Percentiles rank a stretch among this genome's conserved stretches.
Conservation (phyloP, 2,888 invertebrate genomes). For the Boloria euphrosyne region DNA sequence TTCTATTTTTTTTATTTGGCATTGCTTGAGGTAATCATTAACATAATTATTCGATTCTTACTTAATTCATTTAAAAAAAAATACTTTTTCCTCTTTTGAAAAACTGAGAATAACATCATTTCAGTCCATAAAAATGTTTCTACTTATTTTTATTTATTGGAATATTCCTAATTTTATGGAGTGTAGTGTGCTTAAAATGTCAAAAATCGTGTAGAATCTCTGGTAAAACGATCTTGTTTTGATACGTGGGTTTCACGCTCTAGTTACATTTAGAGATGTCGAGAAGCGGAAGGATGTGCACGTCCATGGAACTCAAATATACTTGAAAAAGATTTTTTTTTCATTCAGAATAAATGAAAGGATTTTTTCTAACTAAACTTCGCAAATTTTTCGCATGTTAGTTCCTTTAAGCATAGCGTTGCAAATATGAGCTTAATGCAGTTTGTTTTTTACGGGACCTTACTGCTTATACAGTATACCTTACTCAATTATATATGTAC, state of each 20-base stretch:
- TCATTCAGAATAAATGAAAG: not conserved
- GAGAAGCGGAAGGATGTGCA: constrained; percentile 13
- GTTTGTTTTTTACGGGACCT: too few species aligned
- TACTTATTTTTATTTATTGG: too few species aligned
- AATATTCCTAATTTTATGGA: not conserved
- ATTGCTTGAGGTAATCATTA: not conserved
- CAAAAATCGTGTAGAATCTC: constrained; percentile 10
- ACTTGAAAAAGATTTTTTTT: constrained; percentile 10
- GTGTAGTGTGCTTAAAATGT: not conserved
- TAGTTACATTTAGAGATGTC: constrained; percentile 17
- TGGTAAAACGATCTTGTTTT: constrained; percentile 22
- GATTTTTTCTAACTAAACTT: not conserved
- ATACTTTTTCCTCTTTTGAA: too few species aligned
- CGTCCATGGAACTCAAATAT: constrained; percentile 4
- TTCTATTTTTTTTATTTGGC: not conserved
- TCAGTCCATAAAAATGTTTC: too few species aligned
- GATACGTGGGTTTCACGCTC: constrained; percentile 27
- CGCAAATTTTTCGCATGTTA: too few species aligned
- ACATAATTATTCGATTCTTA: too few species aligned
- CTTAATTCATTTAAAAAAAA: too few species aligned
- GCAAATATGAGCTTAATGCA: too few species aligned
- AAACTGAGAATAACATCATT: too few species aligned
- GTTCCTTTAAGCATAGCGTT: too few species aligned
- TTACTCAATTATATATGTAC: too few species aligned
- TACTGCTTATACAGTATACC: too few species aligned